Conservation (phyloP, 64 coral and sea anemone genomes). For the Porites lutea region DNA sequence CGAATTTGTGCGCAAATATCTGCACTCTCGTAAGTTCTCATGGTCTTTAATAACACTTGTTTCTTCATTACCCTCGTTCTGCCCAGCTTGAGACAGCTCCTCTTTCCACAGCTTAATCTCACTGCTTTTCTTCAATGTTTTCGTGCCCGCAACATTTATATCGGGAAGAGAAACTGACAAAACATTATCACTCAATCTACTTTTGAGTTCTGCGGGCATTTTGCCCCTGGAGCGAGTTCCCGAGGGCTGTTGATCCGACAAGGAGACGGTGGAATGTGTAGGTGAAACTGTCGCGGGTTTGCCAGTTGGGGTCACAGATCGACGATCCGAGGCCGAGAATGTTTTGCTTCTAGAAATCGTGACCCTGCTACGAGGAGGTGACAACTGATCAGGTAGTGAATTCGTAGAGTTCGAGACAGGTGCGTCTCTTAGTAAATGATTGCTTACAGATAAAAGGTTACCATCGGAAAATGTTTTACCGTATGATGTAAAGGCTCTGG, state of each 20-base stretch:
- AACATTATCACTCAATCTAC: neutral
- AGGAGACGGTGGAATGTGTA: neutral
- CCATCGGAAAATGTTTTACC: neutral
- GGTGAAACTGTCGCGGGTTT: neutral
- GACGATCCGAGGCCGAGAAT: neutral
- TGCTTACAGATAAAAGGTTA: neutral
- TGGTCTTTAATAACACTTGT: neutral
- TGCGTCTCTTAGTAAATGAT: neutral
- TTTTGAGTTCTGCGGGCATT: no score
- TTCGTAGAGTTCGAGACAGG: neutral
- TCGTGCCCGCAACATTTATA: neutral
- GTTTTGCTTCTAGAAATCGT: neutral
- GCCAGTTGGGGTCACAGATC: no score
- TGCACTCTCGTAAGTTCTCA: neutral
- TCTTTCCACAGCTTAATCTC: neutral
- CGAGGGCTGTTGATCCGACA: neutral
- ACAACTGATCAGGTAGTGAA: neutral
- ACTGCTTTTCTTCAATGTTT: neutral
- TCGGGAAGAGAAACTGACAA: slow-evolving; percentile 18
- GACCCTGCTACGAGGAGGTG: neutral
- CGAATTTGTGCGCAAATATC: slow-evolving; percentile 16
- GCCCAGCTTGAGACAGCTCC: neutral
- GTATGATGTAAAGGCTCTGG: no score
- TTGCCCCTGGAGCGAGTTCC: neutral
- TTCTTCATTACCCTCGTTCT: neutral